These are phyloP conservation scores for Diaphora mendica DNA, from an alignment of 2,888 invertebrate genomes.

Conservation along the genomic window DNA sequence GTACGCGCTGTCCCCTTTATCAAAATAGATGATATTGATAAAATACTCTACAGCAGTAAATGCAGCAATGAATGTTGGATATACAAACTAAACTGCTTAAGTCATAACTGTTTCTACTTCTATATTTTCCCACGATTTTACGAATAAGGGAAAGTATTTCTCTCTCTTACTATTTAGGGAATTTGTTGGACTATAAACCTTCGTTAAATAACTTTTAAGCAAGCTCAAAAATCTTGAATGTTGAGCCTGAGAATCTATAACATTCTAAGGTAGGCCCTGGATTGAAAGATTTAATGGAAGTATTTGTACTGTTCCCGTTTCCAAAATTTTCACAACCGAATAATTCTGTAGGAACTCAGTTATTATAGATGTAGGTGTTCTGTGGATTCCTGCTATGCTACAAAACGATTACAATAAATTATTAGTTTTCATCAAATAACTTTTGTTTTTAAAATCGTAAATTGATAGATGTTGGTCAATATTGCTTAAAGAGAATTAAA, in stretches of 20 bases:
- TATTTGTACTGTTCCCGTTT: not conserved
- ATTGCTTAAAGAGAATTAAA: not conserved
- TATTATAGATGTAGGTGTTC: not conserved
- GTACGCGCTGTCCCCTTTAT: too few species aligned
- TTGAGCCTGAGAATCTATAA: too few species aligned
- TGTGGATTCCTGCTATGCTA: not conserved
- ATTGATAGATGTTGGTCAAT: not conserved
- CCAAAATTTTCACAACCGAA: not conserved
- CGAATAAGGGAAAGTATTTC: not conserved
- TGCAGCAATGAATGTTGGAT: not conserved
- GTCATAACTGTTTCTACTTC: not conserved
- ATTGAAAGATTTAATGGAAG: not conserved
- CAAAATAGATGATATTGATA: too few species aligned
- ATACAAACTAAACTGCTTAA: not conserved
- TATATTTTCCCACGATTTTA: not conserved
- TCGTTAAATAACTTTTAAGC: not conserved
- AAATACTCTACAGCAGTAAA: too few species aligned
- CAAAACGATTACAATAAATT: not conserved
- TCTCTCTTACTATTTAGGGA: not conserved
- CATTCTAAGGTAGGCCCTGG: too few species aligned
- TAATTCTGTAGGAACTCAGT: not conserved
- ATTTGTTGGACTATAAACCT: not conserved
- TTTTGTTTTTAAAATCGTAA: not conserved
- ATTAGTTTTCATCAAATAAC: not conserved
- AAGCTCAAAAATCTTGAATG: not conserved